These are phyloP conservation scores for Chaetophractus vellerosus DNA, from an alignment of 2,797 vertebrate genomes.

Conservation along the genomic window DNA sequence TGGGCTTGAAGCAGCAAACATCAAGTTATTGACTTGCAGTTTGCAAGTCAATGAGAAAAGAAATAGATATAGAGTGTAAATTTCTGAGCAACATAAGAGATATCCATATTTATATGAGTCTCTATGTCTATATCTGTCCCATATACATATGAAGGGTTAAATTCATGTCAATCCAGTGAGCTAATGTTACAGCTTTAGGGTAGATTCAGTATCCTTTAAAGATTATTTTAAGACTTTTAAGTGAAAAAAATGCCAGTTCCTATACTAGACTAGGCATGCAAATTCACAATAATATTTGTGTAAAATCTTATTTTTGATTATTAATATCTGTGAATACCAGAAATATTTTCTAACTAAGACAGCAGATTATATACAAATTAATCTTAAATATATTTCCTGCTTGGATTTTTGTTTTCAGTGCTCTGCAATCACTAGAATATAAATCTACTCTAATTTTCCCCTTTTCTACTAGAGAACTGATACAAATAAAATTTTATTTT, in stretches of 20 bases:
- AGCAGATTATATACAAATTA: background rate
- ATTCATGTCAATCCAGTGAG: background rate
- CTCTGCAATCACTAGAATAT: background rate
- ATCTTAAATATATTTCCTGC: background rate
- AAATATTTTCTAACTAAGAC: background rate
- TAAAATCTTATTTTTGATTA: conserved; percentile 23
- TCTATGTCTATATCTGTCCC: background rate
- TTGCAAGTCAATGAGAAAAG: background rate
- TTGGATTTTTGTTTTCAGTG: background rate
- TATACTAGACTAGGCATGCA: background rate
- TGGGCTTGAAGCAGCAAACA: background rate
- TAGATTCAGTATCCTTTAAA: background rate
- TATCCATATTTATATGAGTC: background rate
- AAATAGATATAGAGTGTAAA: background rate
- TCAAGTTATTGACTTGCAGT: background rate
- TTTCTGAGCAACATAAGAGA: background rate
- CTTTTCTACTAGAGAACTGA: no score
- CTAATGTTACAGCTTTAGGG: background rate
- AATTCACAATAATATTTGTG: background rate
- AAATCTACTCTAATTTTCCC: background rate
- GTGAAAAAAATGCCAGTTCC: background rate
- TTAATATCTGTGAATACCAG: background rate
- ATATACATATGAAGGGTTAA: background rate
- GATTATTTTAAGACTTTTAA: conserved; percentile 35
- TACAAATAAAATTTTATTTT: conserved; percentile 36